phyloP scores from a whole-genome alignment of 2,888 invertebrate species.

The Leptinotarsa peninsularis region DNA sequence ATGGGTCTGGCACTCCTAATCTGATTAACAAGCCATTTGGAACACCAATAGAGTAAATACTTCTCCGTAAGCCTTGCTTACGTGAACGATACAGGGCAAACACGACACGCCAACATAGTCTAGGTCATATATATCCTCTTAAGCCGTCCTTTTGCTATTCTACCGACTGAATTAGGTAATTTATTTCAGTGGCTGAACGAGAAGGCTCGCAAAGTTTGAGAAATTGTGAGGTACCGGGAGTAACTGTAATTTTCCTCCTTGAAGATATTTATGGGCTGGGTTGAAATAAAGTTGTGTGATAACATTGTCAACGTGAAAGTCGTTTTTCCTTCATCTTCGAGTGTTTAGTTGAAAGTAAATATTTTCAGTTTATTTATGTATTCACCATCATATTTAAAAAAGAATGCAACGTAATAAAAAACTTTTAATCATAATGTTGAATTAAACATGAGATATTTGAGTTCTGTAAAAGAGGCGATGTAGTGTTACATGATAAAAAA shows the following conservation, averaged over 20 bases:
- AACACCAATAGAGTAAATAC: conserved; percentile 29
- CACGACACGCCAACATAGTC: conserved; percentile 31
- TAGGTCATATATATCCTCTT: conserved; percentile 39
- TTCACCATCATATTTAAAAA: too few relatives aligned
- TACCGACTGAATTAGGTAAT: conserved; percentile 38
- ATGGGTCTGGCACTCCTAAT: conserved; percentile 54
- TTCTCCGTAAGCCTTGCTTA: conserved; percentile 42
- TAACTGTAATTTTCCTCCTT: not conserved
- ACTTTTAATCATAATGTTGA: too few relatives aligned
- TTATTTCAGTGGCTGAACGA: conserved; percentile 34
- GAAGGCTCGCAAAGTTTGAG: conserved; percentile 25
- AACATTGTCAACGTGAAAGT: too few relatives aligned
- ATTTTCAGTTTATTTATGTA: too few relatives aligned
- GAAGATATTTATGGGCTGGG: not conserved
- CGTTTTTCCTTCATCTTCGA: too few relatives aligned
- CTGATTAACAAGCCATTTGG: conserved; percentile 40
- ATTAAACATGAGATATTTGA: too few relatives aligned
- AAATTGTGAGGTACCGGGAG: not conserved
- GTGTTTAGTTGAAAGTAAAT: too few relatives aligned
- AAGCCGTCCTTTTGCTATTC: conserved; percentile 42
- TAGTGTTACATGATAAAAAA: too few relatives aligned
- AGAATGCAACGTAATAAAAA: too few relatives aligned
- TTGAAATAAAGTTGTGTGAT: too few relatives aligned
- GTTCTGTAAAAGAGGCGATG: too few relatives aligned
- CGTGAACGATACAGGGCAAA: conserved; percentile 43